Evolutionary conservation across 2,888 invertebrate genomes (phyloP), one percentile per base, ranked within the genome.

Genomic region (Galeopsomyia nigrocyanea): DNA sequence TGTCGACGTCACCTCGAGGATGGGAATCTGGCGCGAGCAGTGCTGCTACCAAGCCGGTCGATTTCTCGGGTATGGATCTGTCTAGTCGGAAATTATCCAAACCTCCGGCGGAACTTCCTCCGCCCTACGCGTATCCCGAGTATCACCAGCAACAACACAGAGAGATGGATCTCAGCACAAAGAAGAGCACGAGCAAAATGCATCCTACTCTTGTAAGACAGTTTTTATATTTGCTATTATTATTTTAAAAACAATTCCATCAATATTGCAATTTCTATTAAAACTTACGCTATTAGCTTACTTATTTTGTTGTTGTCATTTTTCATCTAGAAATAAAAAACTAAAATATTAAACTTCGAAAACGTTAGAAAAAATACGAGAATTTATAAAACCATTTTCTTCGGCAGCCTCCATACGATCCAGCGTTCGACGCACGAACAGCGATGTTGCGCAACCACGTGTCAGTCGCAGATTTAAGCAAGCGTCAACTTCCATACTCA

Each of bases 121-220:
- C 67, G 1, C 68, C 73, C 1, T 56, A 22, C 39, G 61, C 26
- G 64, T 73, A 60, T 1, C 17, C 53, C 13, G 53, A 17, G 9
- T 64, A 62, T 58, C 70, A 70, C 9, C 74, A 73, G 16, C 71
- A 73, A 19, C 85, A 84, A 58, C 82, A 84, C 19, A 80, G 82
- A 47, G 86, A 86, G 53, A 86, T 86, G 81, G 86, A 86, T 76
- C 69, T 86, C 1, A 86, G 85, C 46, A 86, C 86, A 10, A 81
- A 80, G 31, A 86, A 86, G 53, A 57, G 73, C 1, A 21, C 66
- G 0, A 80, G 51, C 39, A 83, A 84, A 68, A 73, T 80, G 1
- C 85, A 84, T 14, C 76, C 80, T 3, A 80, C 79, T 69, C 7
- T 77, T n/a, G 75, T 75, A 49, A 68, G 62, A 39, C 21, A 3